phyloP scores from a whole-genome alignment of 2,113 vertebrate genomes.

The Piliocolobus tephrosceles region DNA sequence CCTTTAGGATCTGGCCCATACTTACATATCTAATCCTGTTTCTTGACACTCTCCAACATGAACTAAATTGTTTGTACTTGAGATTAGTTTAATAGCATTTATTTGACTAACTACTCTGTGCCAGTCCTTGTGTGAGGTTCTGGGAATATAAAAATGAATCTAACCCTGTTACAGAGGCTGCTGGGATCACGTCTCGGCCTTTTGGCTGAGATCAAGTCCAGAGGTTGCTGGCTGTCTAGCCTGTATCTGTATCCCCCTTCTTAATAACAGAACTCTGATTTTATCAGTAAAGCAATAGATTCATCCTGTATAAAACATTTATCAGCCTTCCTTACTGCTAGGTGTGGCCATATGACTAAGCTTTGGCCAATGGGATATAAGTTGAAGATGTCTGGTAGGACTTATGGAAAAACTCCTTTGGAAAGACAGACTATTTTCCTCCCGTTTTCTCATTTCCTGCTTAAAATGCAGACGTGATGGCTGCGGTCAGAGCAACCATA shows the following conservation, averaged over 20 bases:
- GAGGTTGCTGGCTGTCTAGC: not conserved
- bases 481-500: not conserved
- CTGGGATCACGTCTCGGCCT: too few relatives aligned
- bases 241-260: not conserved
- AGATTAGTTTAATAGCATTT: not conserved
- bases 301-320: not conserved
- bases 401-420: not conserved
- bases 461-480: not conserved
- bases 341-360: not conserved
- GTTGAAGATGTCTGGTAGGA: not conserved
- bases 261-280: not conserved
- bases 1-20: not conserved
- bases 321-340: not conserved
- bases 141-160: not conserved
- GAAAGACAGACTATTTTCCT: not conserved
- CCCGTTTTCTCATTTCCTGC: not conserved
- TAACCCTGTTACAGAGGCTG: not conserved
- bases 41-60: not conserved
- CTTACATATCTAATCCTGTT: not conserved
- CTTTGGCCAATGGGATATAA: not conserved
- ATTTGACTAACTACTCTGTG: not conserved
- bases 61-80: not conserved
- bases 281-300: not conserved
- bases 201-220: too few relatives aligned
- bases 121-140: not conserved